Evolutionary conservation across 2,888 invertebrate genomes (phyloP).

Genomic region (Xestoiulus laeticollis): DNA sequence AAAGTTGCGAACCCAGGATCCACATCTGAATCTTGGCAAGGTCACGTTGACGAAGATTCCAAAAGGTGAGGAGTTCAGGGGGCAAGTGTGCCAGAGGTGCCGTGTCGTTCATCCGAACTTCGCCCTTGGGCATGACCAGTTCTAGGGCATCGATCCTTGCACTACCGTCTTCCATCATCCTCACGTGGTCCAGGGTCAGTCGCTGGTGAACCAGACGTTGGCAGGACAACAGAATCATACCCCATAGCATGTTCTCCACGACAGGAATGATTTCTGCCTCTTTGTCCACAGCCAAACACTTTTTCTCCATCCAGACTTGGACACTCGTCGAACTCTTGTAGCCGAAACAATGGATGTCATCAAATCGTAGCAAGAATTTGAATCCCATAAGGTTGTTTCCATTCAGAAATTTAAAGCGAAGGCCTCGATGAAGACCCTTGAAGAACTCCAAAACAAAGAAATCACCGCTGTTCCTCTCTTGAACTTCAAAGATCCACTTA

Average conservation of each 20-base stretch:
- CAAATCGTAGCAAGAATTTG: neutral
- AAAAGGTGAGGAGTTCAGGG: neutral
- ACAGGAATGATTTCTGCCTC: neutral
- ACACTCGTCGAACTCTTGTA: neutral
- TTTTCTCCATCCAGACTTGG: neutral
- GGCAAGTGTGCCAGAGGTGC: neutral
- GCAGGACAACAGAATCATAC: neutral
- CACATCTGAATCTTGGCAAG: neutral
- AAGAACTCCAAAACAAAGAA: neutral
- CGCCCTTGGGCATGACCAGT: neutral
- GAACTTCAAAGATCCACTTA: neutral
- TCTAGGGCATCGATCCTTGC: neutral
- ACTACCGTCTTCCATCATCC: neutral
- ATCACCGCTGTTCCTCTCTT: neutral
- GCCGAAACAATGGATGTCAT: neutral
- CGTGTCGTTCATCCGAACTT: neutral
- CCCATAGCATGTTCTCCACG: neutral
- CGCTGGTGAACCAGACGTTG: neutral
- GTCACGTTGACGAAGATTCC: neutral
- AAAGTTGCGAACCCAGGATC: neutral
- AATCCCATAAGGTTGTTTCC: neutral
- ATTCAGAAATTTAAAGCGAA: neutral
- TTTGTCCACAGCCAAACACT: neutral
- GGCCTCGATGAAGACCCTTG: neutral
- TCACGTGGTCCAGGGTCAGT: neutral